These are phyloP conservation scores for Eupithecia centaureata DNA, from an alignment of 2,888 invertebrate genomes.

Conservation along the genomic window DNA sequence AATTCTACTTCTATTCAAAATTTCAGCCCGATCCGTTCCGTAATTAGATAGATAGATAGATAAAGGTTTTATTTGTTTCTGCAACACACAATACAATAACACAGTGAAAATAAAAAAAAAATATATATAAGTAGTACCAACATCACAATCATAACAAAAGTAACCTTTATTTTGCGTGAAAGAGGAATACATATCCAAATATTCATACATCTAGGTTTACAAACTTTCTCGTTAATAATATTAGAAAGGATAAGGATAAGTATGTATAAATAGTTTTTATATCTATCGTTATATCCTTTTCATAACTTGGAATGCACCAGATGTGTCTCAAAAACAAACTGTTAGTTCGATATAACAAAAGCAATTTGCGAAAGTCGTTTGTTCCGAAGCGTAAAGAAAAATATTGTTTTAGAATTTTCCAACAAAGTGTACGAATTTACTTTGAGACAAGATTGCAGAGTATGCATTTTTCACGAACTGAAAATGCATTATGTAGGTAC, in stretches of 20 bases:
- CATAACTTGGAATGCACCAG: slow-evolving; percentile 3
- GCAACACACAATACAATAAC: too few relatives aligned
- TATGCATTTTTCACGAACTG: slow-evolving; percentile 17
- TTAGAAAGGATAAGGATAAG: neutral
- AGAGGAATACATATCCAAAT: too few relatives aligned
- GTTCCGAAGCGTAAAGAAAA: slow-evolving; percentile 21
- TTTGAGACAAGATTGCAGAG: slow-evolving; percentile 17
- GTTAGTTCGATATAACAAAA: slow-evolving; percentile 24
- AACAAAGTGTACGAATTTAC: slow-evolving; percentile 17
- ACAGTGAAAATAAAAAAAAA: too few relatives aligned
- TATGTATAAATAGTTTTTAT: neutral
- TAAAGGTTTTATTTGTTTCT: too few relatives aligned
- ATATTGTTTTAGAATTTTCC: slow-evolving; percentile 24
- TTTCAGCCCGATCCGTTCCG: too few relatives aligned
- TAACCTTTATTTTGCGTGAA: too few relatives aligned
- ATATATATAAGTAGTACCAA: too few relatives aligned
- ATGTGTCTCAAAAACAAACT: slow-evolving; percentile 3
- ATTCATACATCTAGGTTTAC: too few relatives aligned
- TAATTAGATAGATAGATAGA: too few relatives aligned
- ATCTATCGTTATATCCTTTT: neutral
- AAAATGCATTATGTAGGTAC: neutral
- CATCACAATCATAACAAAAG: too few relatives aligned
- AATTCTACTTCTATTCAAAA: too few relatives aligned
- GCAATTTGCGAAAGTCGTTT: slow-evolving; percentile 25
- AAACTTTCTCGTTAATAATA: neutral